Percentiles rank a stretch among this genome's conserved stretches.
These are phyloP conservation scores for Diogma glabrata DNA, from an alignment of 2,888 invertebrate genomes.

Conservation along the genomic window DNA sequence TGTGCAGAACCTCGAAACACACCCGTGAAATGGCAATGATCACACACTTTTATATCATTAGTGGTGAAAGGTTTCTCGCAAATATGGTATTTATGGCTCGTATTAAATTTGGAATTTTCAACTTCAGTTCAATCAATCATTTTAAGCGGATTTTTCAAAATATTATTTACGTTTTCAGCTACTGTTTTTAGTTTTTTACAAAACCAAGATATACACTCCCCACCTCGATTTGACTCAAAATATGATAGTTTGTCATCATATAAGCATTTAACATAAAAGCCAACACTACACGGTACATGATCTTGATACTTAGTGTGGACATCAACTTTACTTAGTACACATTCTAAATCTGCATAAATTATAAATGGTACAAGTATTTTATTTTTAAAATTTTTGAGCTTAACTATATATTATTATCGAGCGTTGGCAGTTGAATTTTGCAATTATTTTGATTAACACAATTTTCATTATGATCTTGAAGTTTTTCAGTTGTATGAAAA, in stretches of 20 bases:
- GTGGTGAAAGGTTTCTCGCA: conserved; percentile 12
- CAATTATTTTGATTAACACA: no score
- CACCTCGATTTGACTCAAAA: conserved; percentile 12
- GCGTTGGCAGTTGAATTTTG: no score
- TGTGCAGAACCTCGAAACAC: no score
- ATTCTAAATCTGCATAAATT: no score
- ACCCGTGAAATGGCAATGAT: conserved; percentile 20
- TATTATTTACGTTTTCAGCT: not conserved
- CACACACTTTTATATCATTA: conserved; percentile 13
- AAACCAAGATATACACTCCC: conserved; percentile 11
- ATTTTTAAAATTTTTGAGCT: no score
- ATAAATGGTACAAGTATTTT: no score
- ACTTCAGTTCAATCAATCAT: not conserved
- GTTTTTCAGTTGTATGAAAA: no score
- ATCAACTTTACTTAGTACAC: no score
- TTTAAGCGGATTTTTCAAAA: not conserved
- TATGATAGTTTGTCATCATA: conserved; percentile 15
- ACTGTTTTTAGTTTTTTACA: not conserved
- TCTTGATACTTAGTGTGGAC: conserved; percentile 9
- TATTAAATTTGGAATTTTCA: not conserved
- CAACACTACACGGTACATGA: conserved; percentile 20
- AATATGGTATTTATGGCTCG: conserved; percentile 15
- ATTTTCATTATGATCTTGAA: no score
- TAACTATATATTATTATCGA: no score
- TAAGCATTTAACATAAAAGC: no score